Evolutionary conservation across 2,888 invertebrate species (phyloP), one percentile per base, ranked within the genome.

Genomic region (Acanthopleura granulata): DNA sequence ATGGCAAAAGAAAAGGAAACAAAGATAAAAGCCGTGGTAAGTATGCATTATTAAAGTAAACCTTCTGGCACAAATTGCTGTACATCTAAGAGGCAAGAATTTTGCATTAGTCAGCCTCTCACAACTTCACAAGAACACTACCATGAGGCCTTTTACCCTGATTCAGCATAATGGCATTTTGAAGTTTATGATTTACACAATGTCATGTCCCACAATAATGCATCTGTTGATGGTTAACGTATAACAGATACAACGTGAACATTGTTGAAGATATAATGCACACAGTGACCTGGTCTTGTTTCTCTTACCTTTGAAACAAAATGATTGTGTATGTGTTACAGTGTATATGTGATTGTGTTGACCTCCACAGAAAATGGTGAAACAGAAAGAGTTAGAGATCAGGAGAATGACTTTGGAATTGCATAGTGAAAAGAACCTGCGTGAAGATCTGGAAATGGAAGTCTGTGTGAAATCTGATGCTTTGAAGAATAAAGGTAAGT

Each of bases 1-100:
- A 57, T 57, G 57, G 57, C 57, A n/a, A 57, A 57, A 22, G 57
- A 57, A 22, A 57, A 57, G 22, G 57, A 57, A 57, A 57, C 57
- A 57, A 57, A 57, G 22, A 57, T 18, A 12, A 57, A 57, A 57
- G 57, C 22, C 6, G 57, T n/a, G 57, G 57, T 57, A 57, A 57
- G 57, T 6, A 40, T 12, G 6, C 22, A 9, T 57, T 12, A 57
- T 57, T 57, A 22, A n/a, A n/a, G 57, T 57, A 9, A 22, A 40
- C 40, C 1, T 57, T 57, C 4, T 57, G 4, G 22, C 57, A 57
- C n/a, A 57, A 3, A 57, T 57, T 57, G 57, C 12, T 6, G 18
- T 3, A 51, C 18, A 18, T 51, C 14, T 51, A 57, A 57, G 40
- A 40, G 4, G 40, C 40, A 40, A 40, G 9, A 3, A 40, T 3